Conservation (phyloP, 2,888 invertebrate genomes). For the Carabus problematicus region DNA sequence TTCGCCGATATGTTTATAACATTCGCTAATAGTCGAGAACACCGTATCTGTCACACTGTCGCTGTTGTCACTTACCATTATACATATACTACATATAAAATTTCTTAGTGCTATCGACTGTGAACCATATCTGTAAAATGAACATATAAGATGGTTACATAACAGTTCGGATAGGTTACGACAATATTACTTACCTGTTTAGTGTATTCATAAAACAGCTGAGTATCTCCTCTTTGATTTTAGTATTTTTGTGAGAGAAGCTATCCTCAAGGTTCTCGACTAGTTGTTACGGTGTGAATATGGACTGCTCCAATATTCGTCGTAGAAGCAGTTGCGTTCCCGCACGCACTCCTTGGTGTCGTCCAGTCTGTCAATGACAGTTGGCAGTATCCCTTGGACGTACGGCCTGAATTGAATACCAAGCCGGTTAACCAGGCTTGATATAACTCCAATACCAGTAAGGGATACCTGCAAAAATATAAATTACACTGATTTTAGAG, state of each 20-base stretch:
- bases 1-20: constrained; percentile 93
- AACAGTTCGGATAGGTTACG: too few species aligned
- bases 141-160: too few species aligned
- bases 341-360: neutral
- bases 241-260: constrained; percentile 3
- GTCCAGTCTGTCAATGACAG: constrained; percentile 7
- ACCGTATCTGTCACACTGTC: constrained; percentile 88
- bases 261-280: neutral
- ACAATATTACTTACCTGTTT: too few species aligned
- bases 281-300: neutral
- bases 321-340: neutral
- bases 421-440: constrained; percentile 79
- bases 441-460: too few species aligned
- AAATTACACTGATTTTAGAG: neutral
- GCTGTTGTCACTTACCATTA: constrained; percentile 85
- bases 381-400: constrained; percentile 75
- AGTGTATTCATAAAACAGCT: too few species aligned
- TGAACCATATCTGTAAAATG: constrained; percentile 77
- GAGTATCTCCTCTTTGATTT: constrained; percentile 15
- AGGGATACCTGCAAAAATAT: constrained; percentile 69
- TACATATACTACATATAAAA: constrained; percentile 82
- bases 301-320: neutral
- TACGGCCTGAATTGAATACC: constrained; percentile 83
- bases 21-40: constrained; percentile 82
- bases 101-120: constrained; percentile 81